Conservation (phyloP, 2,888 invertebrate genomes). For the Ernsta delagoae region DNA sequence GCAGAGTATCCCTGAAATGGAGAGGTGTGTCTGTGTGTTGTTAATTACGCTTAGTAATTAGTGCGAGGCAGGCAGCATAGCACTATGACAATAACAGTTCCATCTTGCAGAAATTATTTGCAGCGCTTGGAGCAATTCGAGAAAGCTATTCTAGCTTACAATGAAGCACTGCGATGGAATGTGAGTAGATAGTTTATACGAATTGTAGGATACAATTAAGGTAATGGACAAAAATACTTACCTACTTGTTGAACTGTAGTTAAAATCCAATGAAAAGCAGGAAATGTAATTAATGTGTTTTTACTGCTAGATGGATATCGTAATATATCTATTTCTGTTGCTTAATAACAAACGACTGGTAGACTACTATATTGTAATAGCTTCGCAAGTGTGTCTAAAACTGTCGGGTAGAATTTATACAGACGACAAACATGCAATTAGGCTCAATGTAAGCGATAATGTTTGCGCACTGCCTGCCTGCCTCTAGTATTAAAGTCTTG, state of each 20-base stretch:
- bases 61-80: slow-evolving; percentile 7
- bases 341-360: neutral
- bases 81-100: slow-evolving; percentile 19
- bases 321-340: too few species aligned
- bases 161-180: slow-evolving; percentile 77
- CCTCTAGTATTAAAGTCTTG: slow-evolving; percentile 14
- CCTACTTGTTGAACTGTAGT: too few species aligned
- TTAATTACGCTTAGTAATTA: slow-evolving; percentile 23
- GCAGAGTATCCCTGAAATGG: neutral
- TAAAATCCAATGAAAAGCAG: too few species aligned
- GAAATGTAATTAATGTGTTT: too few species aligned
- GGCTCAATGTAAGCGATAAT: slow-evolving; percentile 29
- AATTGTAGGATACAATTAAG: neutral
- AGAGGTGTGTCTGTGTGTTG: slow-evolving; percentile 2
- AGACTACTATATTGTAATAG: neutral
- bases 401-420: slow-evolving; percentile 1
- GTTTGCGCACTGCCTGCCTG: neutral
- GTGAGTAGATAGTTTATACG: slow-evolving; percentile 57
- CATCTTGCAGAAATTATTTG: slow-evolving; percentile 68
- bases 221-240: too few species aligned
- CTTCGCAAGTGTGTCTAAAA: neutral
- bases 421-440: slow-evolving; percentile 59
- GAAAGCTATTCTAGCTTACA: slow-evolving; percentile 74
- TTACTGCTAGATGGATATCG: too few species aligned
- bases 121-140: slow-evolving; percentile 75